Evolutionary conservation across 1,140 invertebrate genomes (phyloP).

Genomic region (Dendrolimus kikuchii): DNA sequence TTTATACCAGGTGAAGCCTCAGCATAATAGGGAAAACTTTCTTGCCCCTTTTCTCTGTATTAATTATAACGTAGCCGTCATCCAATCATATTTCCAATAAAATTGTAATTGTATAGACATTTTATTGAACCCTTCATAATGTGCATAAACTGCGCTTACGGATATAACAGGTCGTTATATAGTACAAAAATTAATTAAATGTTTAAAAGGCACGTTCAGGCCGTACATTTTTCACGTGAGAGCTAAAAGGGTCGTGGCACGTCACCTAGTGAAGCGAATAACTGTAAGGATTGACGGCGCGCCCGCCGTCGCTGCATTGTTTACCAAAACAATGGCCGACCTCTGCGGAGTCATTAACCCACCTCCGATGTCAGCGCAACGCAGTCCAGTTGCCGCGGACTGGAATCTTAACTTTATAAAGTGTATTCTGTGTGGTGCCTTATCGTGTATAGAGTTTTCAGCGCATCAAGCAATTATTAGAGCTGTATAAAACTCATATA

Average conservation of each 20-base stretch:
- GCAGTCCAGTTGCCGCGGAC: conserved; percentile 23
- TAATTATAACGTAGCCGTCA: too few relatives aligned
- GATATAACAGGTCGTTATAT: conserved; percentile 10
- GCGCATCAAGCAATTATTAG: too few relatives aligned
- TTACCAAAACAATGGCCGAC: conserved; percentile 64
- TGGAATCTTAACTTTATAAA: conserved; percentile 20
- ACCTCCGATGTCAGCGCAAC: conserved; percentile 40
- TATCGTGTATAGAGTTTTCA: too few relatives aligned
- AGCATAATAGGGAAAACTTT: too few relatives aligned
- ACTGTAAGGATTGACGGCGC: conserved; percentile 52
- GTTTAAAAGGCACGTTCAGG: conserved; percentile 22
- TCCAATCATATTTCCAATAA: too few relatives aligned
- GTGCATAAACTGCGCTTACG: too few relatives aligned
- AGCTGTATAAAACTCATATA: too few relatives aligned
- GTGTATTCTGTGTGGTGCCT: too few relatives aligned
- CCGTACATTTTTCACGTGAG: conserved; percentile 42
- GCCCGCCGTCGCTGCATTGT: conserved; percentile 49
- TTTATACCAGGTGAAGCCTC: too few relatives aligned
- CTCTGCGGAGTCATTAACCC: conserved; percentile 66
- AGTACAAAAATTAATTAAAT: conserved; percentile 29
- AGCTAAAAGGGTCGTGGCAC: conserved; percentile 40
- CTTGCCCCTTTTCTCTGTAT: too few relatives aligned
- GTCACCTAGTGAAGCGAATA: conserved; percentile 50
- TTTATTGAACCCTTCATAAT: too few relatives aligned
- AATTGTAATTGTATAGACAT: too few relatives aligned